phyloP scores from a whole-genome alignment of 2,888 invertebrate genomes.

The Anticlea derivata region DNA sequence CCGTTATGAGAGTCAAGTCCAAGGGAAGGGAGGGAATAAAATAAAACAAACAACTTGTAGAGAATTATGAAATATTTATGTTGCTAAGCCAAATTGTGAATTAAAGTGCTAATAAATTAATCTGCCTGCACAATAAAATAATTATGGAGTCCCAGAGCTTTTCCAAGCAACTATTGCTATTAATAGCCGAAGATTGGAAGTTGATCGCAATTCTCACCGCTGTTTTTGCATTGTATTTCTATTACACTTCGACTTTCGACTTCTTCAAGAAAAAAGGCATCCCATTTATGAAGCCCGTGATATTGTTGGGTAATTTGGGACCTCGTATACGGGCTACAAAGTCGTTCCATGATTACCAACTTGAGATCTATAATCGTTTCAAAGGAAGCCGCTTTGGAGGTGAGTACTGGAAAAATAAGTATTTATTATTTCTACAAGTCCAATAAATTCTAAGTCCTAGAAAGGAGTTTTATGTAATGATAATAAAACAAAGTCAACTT shows the following conservation, averaged over 20 bases:
- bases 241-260: constrained; percentile 72
- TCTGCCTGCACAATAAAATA: neutral
- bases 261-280: constrained; percentile 75
- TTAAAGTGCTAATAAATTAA: too few species aligned
- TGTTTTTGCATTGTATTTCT: constrained; percentile 62
- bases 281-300: constrained; percentile 67
- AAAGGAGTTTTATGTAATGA: too few species aligned
- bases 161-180: constrained; percentile 47
- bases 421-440: too few species aligned
- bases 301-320: constrained; percentile 78
- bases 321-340: constrained; percentile 63
- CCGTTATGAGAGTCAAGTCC: too few species aligned
- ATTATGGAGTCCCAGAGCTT: constrained; percentile 51
- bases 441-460: too few species aligned
- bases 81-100: too few species aligned
- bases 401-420: constrained; percentile 50
- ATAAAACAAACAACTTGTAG: too few species aligned
- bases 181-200: constrained; percentile 66
- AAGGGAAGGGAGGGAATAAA: too few species aligned
- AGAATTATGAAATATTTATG: too few species aligned
- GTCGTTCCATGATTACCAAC: constrained; percentile 76
- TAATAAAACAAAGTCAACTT: too few species aligned
- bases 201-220: constrained; percentile 56
- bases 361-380: constrained; percentile 71
- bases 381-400: constrained; percentile 76